phyloP scores from a whole-genome alignment of 2,797 vertebrate genomes.

The Aldrovandia affinis region DNA sequence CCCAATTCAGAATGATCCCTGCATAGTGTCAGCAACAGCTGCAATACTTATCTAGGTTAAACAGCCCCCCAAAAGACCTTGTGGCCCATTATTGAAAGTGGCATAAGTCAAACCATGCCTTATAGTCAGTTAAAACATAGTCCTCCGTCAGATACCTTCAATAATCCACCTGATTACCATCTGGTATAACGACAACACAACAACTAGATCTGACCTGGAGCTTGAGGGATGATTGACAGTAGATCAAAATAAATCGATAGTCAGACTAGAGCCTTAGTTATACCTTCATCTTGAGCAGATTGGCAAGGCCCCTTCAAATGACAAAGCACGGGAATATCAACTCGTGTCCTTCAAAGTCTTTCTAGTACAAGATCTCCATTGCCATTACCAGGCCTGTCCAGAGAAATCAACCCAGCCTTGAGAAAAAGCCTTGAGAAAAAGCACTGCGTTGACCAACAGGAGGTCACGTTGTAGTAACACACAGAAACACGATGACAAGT shows the following conservation, averaged over 20 bases:
- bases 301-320: background rate
- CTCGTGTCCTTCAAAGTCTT: too few relatives aligned
- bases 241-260: background rate
- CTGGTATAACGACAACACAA: background rate
- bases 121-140: background rate
- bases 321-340: background rate
- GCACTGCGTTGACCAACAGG: background rate
- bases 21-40: slow-evolving; percentile 57
- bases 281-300: background rate
- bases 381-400: background rate
- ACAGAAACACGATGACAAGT: background rate
- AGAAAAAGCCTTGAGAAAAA: background rate
- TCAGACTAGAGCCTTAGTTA: background rate
- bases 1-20: slow-evolving; percentile 21
- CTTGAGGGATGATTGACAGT: background rate
- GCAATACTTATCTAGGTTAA: slow-evolving; percentile 53
- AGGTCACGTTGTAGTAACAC: slow-evolving; percentile 32
- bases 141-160: background rate
- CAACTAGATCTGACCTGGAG: background rate
- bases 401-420: background rate
- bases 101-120: background rate
- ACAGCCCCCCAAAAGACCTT: slow-evolving; percentile 30
- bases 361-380: too few relatives aligned
- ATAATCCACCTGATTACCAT: background rate
- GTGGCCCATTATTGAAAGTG: slow-evolving; percentile 9